A percentile compares a stretch with the other conserved stretches of the same genome.
Conservation (phyloP, 2,113 vertebrate genomes). For the Leptobrachium leishanense region DNA sequence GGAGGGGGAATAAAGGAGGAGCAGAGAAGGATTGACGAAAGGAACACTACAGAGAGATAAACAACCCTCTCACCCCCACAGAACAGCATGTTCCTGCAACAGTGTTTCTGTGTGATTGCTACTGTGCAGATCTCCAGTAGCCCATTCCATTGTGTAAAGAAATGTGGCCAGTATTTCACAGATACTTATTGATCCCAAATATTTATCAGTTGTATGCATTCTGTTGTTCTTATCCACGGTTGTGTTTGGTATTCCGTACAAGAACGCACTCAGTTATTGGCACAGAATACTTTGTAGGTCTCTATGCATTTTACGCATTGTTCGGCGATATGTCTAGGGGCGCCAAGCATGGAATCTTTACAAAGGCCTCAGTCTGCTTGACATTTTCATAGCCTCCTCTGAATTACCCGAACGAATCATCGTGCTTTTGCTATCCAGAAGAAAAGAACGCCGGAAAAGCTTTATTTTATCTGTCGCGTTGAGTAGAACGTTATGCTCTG, state of each 20-base stretch:
- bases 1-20: slow-evolving; percentile 24
- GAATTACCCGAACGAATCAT: too few relatives aligned
- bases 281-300: too few relatives aligned
- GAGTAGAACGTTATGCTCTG: too few relatives aligned
- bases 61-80: slow-evolving; percentile 28
- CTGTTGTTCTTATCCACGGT: slow-evolving; percentile 22
- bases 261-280: too few relatives aligned
- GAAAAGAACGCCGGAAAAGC: too few relatives aligned
- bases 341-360: too few relatives aligned
- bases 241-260: neutral
- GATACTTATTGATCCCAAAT: neutral
- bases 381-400: too few relatives aligned
- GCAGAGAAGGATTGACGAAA: slow-evolving; percentile 21
- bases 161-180: neutral
- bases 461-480: too few relatives aligned
- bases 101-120: slow-evolving; percentile 8
- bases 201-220: neutral
- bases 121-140: neutral
- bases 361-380: too few relatives aligned
- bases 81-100: slow-evolving; percentile 27
- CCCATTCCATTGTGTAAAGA: neutral
- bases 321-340: too few relatives aligned
- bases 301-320: too few relatives aligned
- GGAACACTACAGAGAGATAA: slow-evolving; percentile 32
- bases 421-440: too few relatives aligned